These are phyloP conservation scores for Caenorhabditis angaria DNA, from an alignment of 2,888 invertebrate species.

Conservation along the genomic window DNA sequence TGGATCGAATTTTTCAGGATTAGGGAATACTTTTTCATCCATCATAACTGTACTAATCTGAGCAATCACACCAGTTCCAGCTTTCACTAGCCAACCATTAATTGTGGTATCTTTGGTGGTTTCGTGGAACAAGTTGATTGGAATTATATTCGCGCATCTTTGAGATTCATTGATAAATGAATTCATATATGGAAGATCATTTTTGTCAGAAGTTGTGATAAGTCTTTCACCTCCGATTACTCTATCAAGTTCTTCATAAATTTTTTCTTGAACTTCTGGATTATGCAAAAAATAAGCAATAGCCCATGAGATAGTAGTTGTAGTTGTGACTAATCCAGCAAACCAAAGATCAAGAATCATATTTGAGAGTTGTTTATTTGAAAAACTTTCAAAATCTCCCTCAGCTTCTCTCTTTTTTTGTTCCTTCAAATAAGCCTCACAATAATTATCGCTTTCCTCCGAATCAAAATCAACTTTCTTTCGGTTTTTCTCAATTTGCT, in stretches of 20 bases:
- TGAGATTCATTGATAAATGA: conserved; percentile 51
- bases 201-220: conserved; percentile 52
- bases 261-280: conserved; percentile 42
- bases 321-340: conserved; percentile 30
- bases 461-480: conserved; percentile 34
- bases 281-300: conserved; percentile 29
- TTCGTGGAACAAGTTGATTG: conserved; percentile 30
- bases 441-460: conserved; percentile 29
- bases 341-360: conserved; percentile 36
- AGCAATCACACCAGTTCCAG: conserved; percentile 35
- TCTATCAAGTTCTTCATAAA: conserved; percentile 51
- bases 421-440: conserved; percentile 39
- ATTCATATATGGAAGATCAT: conserved; percentile 42
- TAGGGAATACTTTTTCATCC: conserved; percentile 39
- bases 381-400: conserved; percentile 21
- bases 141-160: conserved; percentile 36
- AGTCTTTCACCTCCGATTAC: conserved; percentile 47
- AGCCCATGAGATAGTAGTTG: conserved; percentile 24
- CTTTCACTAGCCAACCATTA: conserved; percentile 17
- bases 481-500: conserved; percentile 38
- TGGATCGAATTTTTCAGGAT: conserved; percentile 31
- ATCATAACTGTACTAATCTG: conserved; percentile 38
- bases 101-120: conserved; percentile 32
- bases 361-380: conserved; percentile 20
- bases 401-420: conserved; percentile 27